A percentile compares a stretch with the other conserved stretches of the same genome.
phyloP scores from a whole-genome alignment of 2,797 vertebrate species.

The Alauda arvensis region DNA sequence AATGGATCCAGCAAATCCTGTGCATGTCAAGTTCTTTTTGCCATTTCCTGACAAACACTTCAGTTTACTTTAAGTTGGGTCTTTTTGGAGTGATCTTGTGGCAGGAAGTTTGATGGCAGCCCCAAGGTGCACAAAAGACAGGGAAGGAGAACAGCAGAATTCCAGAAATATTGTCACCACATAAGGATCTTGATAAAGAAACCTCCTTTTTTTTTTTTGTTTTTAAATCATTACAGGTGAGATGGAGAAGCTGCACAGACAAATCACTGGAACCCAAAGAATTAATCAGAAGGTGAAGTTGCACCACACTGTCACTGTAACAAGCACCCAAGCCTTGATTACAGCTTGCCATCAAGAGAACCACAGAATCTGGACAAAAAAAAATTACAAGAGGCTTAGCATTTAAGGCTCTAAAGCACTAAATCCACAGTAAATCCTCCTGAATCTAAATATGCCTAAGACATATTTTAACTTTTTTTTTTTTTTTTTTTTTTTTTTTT shows the following conservation, averaged over 20 bases:
- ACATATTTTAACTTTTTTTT: constrained; percentile 7
- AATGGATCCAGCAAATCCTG: not conserved
- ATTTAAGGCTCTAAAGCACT: constrained; percentile 39
- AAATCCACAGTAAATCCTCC: constrained; percentile 53
- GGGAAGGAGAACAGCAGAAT: not conserved
- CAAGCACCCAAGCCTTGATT: not conserved
- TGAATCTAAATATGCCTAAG: constrained; percentile 15
- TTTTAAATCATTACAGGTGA: not conserved
- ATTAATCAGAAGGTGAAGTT: not conserved
- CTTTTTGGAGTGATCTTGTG: not conserved
- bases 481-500: constrained; percentile 1
- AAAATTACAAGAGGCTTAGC: constrained; percentile 17
- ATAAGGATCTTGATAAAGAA: not conserved
- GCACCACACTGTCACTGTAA: not conserved
- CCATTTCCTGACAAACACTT: not conserved
- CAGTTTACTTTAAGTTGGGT: not conserved
- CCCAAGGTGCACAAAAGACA: not conserved
- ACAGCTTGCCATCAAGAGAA: not conserved
- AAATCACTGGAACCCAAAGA: not conserved
- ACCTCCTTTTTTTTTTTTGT: fast-evolving
- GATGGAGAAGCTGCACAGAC: not conserved
- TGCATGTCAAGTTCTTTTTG: fast-evolving
- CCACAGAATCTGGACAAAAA: not conserved
- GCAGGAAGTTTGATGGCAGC: fast-evolving
- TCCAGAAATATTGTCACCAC: not conserved